Evolutionary conservation across 2,888 invertebrate genomes (phyloP).

Genomic region (Drosophila niveifrons): DNA sequence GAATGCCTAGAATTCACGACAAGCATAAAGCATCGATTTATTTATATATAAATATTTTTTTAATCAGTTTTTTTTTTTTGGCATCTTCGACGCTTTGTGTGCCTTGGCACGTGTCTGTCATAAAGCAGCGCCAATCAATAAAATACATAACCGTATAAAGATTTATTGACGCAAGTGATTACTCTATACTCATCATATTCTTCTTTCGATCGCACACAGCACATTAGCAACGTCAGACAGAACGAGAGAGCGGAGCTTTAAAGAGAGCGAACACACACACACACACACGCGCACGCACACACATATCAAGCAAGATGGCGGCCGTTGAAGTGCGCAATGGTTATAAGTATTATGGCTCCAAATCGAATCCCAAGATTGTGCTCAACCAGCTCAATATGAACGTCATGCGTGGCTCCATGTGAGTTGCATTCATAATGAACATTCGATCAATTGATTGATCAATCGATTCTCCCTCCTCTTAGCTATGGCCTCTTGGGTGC

Average conservation of each 20-base stretch:
- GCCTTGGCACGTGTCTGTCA: slow-evolving; percentile 69
- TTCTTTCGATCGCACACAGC: slow-evolving; percentile 43
- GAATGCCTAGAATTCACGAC: slow-evolving; percentile 42
- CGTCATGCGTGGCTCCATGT: slow-evolving; percentile 92
- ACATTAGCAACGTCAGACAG: slow-evolving; percentile 43
- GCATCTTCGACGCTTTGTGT: slow-evolving; percentile 53
- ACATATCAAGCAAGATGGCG: slow-evolving; percentile 75
- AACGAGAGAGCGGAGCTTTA: slow-evolving; percentile 6
- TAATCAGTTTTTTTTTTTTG: slow-evolving; percentile 30
- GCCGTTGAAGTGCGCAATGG: slow-evolving; percentile 90
- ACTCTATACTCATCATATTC: slow-evolving; percentile 44
- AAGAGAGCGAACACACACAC: slow-evolving; percentile 5
- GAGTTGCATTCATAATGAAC: slow-evolving; percentile 86
- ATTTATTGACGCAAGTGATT: slow-evolving; percentile 75
- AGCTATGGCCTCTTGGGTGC: slow-evolving; percentile 95
- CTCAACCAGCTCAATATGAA: slow-evolving; percentile 90
- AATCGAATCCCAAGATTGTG: slow-evolving; percentile 87
- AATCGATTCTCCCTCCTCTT: slow-evolving; percentile 7
- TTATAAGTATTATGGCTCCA: slow-evolving; percentile 89
- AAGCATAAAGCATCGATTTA: background rate
- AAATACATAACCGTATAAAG: slow-evolving; percentile 75
- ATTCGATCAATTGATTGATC: slow-evolving; percentile 8
- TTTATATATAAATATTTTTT: slow-evolving; percentile 6
- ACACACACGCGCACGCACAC: slow-evolving; percentile 14
- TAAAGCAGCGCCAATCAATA: slow-evolving; percentile 76